Base-by-base conservation (phyloP, 2,888 invertebrate species). In the Meghimatium bilineatum region DNA sequence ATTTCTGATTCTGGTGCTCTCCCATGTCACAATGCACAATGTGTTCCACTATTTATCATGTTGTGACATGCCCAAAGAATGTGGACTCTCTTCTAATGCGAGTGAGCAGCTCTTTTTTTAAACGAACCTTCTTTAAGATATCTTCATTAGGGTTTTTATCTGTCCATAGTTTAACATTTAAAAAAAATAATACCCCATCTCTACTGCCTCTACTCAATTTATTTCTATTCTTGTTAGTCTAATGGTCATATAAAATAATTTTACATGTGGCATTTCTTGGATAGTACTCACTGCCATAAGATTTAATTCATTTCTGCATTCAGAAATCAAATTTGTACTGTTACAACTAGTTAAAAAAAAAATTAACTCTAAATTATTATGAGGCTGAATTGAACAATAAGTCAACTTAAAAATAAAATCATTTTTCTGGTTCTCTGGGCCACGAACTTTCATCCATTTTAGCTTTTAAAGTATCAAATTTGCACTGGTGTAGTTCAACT, bases 401-500 rank as follows among this genome's bases (percentile, higher is more conserved):
- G n/a, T 72, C 14, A 32, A 17, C 8, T 29, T 49, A 74, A n/a
- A 72, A 1, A 20, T 32, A 32, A 49, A 32, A 74, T 66, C 63
- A 83, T 38, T 84, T 82, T 44, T 84, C 78, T 32, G 75, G 56
- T 60, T 84, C 78, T 66, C 75, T 79, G 12, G 80, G 75, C 84
- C 84, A 84, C 1, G 72, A 60, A 44, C 52, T 80, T 84, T 78
- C 78, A 67, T 84, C 80, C 75, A 76, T 75, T 80, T 80, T 69
- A 49, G 49, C 66, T 69, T 67, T 74, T 29, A 71, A 14, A 12
- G 44, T 36, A 60, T 84, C 63, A 69, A 80, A 76, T 82, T 78
- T 83, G 66, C 81, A 80, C 38, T 82, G 71, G 86, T 93, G 93
- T 90, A 92, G 91, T 52, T 90, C 87, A 63, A 93, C 90, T 89